Evolutionary conservation across 2,888 invertebrate genomes (phyloP).

Genomic region (Trilocha varians): DNA sequence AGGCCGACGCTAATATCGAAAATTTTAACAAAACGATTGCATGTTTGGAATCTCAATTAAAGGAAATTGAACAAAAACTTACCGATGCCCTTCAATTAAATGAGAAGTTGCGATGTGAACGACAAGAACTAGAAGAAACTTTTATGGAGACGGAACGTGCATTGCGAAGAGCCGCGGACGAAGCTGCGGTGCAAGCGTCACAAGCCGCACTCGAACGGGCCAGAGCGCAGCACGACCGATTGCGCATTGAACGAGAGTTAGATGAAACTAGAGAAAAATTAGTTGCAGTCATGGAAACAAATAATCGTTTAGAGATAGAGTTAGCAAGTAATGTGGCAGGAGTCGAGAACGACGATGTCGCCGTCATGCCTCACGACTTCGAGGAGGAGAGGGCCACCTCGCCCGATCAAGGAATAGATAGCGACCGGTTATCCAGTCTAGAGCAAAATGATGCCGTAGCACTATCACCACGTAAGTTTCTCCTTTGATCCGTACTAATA

Average conservation of each 20-base stretch:
- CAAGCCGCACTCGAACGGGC: conserved; percentile 82
- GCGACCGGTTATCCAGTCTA: conserved; percentile 79
- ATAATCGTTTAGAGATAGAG: conserved; percentile 57
- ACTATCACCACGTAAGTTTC: conserved; percentile 56
- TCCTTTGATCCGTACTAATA: background rate
- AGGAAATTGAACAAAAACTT: conserved; percentile 43
- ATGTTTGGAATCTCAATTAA: conserved; percentile 35
- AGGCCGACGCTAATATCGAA: conserved; percentile 37
- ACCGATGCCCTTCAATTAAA: conserved; percentile 32
- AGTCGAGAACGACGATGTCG: conserved; percentile 39
- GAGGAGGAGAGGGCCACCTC: conserved; percentile 73
- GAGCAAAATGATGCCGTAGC: conserved; percentile 70
- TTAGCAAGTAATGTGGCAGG: conserved; percentile 51
- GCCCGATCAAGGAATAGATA: conserved; percentile 92
- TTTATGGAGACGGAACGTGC: conserved; percentile 67
- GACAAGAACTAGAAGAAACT: conserved; percentile 51
- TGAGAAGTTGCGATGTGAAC: conserved; percentile 46
- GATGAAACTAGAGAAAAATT: conserved; percentile 70
- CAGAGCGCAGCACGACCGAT: conserved; percentile 79
- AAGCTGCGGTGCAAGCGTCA: conserved; percentile 81
- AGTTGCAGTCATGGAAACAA: conserved; percentile 36
- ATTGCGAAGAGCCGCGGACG: conserved; percentile 79
- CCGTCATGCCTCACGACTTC: conserved; percentile 34
- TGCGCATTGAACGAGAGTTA: conserved; percentile 77
- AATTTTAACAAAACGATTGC: conserved; percentile 30